Evolutionary conservation across 2,888 invertebrate species (phyloP).

Genomic region (Ypsolopha sequella): DNA sequence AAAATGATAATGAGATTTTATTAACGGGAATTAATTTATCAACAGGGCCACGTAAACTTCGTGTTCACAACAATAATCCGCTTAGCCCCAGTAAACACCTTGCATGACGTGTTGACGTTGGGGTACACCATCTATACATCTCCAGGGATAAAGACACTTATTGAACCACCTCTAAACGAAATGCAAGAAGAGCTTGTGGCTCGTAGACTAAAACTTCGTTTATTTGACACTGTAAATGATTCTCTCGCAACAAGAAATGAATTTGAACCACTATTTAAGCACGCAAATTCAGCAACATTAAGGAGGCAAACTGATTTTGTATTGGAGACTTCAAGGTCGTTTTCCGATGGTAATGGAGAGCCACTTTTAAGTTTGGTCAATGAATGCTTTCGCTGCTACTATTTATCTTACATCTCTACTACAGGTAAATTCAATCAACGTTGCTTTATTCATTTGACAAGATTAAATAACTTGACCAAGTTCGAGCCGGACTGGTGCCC

Average conservation of each 20-base stretch:
- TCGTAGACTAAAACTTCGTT: no score
- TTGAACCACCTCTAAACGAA: constrained; percentile 17
- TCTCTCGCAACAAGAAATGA: background rate
- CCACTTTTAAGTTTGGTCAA: constrained; percentile 24
- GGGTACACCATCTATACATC: constrained; percentile 19
- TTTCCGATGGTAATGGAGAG: constrained; percentile 15
- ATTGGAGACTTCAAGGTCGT: constrained; percentile 18
- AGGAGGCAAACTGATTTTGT: constrained; percentile 22
- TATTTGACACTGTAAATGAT: no score
- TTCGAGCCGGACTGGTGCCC: no score
- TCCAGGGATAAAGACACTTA: constrained; percentile 14
- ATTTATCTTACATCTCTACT: constrained; percentile 27
- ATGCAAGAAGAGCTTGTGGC: background rate
- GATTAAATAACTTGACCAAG: no score
- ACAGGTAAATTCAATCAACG: constrained; percentile 16
- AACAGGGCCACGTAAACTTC: constrained; percentile 32
- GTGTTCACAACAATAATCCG: constrained; percentile 26
- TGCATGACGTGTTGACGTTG: constrained; percentile 20
- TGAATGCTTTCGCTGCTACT: constrained; percentile 25
- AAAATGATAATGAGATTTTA: no score
- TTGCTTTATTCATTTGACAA: background rate
- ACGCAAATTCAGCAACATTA: constrained; percentile 16
- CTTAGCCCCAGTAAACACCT: constrained; percentile 16
- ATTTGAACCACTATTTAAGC: constrained; percentile 10
- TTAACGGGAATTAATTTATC: no score